Conservation (phyloP, 1,140 invertebrate genomes). For the Hycleus cichorii region DNA sequence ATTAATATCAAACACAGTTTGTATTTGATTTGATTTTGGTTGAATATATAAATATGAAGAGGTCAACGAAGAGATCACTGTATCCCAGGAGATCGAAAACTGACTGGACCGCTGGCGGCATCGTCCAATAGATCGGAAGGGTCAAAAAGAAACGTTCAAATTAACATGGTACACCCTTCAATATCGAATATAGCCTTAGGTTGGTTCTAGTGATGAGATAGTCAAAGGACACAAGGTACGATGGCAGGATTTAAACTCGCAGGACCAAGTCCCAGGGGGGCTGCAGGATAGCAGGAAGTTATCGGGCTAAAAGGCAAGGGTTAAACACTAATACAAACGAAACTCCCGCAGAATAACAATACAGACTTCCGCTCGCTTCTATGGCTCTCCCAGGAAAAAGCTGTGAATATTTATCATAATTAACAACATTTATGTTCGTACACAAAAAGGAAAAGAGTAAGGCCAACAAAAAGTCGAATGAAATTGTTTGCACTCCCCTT, state of each 20-base stretch:
- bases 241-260: conserved; percentile 34
- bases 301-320: conserved; percentile 40
- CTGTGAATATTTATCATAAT: conserved; percentile 45
- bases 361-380: conserved; percentile 37
- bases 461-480: conserved; percentile 40
- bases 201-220: conserved; percentile 19
- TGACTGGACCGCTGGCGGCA: conserved; percentile 1
- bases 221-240: conserved; percentile 32
- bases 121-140: conserved; percentile 10
- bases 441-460: conserved; percentile 36
- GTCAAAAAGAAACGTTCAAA: conserved; percentile 12
- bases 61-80: conserved; percentile 14
- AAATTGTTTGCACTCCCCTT: conserved; percentile 20
- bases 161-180: conserved; percentile 15
- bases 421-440: conserved; percentile 42
- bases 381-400: conserved; percentile 43
- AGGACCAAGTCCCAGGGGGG: conserved; percentile 35
- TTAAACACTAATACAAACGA: conserved; percentile 41
- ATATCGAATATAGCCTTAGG: conserved; percentile 12
- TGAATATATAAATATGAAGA: conserved; percentile 28
- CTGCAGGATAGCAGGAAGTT: conserved; percentile 38
- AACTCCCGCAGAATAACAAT: conserved; percentile 39
- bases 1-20: conserved; percentile 27
- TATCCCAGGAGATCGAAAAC: conserved; percentile 13
- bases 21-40: conserved; percentile 28